A percentile compares a stretch with the other conserved stretches of the same genome.
phyloP scores from a whole-genome alignment of 2,113 vertebrate genomes.

The Chionis minor region DNA sequence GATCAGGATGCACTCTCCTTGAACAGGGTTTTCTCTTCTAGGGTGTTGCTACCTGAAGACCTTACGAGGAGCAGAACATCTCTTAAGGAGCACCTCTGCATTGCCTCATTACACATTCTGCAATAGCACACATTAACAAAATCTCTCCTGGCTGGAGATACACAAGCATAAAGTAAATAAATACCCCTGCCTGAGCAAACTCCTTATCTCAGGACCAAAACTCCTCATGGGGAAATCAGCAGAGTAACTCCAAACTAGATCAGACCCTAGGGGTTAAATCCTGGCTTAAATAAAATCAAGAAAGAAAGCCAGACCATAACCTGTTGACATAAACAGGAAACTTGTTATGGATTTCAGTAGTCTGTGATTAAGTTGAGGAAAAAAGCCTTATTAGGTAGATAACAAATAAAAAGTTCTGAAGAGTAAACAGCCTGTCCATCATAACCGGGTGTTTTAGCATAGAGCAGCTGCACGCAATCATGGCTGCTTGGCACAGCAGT shows the following conservation, averaged over 20 bases:
- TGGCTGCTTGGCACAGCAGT: neutral
- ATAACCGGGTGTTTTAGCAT: neutral
- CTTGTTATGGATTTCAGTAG: neutral
- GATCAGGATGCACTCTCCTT: neutral
- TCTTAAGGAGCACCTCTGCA: neutral
- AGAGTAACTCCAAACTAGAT: neutral
- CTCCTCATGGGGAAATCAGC: neutral
- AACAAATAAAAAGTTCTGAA: neutral
- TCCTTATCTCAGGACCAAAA: neutral
- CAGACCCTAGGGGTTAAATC: neutral
- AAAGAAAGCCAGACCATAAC: neutral
- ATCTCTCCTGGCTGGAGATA: neutral
- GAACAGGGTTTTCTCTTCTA: neutral
- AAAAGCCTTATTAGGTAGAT: neutral
- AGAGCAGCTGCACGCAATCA: neutral
- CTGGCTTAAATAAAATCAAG: neutral
- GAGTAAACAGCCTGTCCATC: neutral
- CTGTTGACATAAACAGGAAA: neutral
- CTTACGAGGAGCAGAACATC: neutral
- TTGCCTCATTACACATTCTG: neutral
- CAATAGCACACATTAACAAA: neutral
- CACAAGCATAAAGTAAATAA: neutral
- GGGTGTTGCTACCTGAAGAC: rapidly evolving
- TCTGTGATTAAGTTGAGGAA: neutral
- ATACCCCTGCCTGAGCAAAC: neutral